Evolutionary conservation across 2,113 vertebrate species (phyloP), one percentile per base, ranked within the genome.

Genomic region (Nannobrachium achirus): DNA sequence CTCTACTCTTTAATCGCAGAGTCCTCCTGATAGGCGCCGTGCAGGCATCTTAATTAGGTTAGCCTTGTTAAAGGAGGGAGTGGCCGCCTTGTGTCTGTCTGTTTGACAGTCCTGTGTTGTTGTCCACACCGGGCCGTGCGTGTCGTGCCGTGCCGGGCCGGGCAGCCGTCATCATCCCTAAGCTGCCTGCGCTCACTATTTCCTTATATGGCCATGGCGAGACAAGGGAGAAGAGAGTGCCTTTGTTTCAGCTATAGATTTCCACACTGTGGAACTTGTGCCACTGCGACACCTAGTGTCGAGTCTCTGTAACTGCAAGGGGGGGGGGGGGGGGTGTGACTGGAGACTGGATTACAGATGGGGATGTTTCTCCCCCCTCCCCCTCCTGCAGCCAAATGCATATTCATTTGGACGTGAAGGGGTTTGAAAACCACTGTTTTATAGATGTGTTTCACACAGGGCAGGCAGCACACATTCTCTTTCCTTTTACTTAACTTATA

Each of bases 151-250:
- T 83, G 75, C 64, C 85, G 85, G 88, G 56, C 84, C 86, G 80
- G 69, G 84, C 69, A 69, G 78, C 72, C 68, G 78, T 69, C 68
- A 58, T 75, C 58, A 53, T 67, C 69, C 83, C 79, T 57, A 76
- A 76, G 76, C 84, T 83, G 71, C 82, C 84, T 83, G 71, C 82
- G 83, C 87, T 66, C 80, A 73, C 91, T 85, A 89, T 97, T 94
- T 83, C 96, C 96, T 94, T 96, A 96, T 97, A 97, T 96, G 95
- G 96, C 87, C 91, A 96, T 92, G 86, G 79, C 69, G 79, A 84
- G 80, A 77, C 83, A 65, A n/a, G n/a, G n/a, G 19, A 70, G 72
- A 81, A 33, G 82, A 87, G 76, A 90, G 90, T 87, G 92, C 90
- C 94, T 95, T 96, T 96, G 95, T 97, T 91, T 93, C 83, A 19